phyloP scores from a whole-genome alignment of 2,888 invertebrate genomes.

The Tholera decimalis region DNA sequence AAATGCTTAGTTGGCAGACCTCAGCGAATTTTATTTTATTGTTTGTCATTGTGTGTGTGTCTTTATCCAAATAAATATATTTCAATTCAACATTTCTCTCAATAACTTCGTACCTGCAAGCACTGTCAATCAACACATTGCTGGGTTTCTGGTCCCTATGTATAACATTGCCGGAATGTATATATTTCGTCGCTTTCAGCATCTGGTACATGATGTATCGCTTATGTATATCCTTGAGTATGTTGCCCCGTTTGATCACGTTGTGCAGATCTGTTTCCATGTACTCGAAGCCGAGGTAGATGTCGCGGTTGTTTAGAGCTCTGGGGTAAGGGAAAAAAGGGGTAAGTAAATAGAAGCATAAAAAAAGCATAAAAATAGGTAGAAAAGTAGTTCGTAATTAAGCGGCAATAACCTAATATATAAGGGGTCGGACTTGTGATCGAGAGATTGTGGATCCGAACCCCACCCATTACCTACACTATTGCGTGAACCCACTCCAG shows the following conservation, averaged over 20 bases:
- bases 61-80: too few relatives aligned
- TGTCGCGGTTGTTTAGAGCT: slow-evolving; percentile 98
- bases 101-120: slow-evolving; percentile 93
- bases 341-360: too few relatives aligned
- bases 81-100: background rate
- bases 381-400: too few relatives aligned
- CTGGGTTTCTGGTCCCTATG: slow-evolving; percentile 98
- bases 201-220: slow-evolving; percentile 99
- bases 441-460: too few relatives aligned
- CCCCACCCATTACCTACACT: too few relatives aligned
- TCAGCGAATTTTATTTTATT: too few relatives aligned
- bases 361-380: too few relatives aligned
- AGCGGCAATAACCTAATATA: too few relatives aligned
- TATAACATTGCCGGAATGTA: slow-evolving; percentile 99
- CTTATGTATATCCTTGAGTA: slow-evolving; percentile 98
- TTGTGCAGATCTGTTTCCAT: slow-evolving; percentile 99
- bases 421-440: too few relatives aligned
- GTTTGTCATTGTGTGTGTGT: too few relatives aligned
- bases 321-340: slow-evolving; percentile 78
- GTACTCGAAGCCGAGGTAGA: slow-evolving; percentile 99
- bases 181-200: slow-evolving; percentile 98
- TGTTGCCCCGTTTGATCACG: slow-evolving; percentile 98
- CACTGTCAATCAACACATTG: slow-evolving; percentile 98
- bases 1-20: too few relatives aligned
- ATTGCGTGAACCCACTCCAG: too few relatives aligned